Base-by-base conservation (phyloP, 2,113 vertebrate species). In the Corydoras sp. region DNA sequence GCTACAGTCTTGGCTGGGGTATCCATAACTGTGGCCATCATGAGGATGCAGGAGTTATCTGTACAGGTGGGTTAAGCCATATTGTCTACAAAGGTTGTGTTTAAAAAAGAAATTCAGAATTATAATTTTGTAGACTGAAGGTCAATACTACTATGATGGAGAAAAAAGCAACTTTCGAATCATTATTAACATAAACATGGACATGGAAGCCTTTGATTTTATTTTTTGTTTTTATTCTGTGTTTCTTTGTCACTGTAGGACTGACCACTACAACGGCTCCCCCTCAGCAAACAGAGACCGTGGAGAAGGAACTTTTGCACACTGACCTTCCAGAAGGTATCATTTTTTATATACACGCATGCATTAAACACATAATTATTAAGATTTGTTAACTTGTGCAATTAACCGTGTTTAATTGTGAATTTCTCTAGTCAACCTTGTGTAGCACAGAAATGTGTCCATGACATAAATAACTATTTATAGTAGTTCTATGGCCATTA, bases 21-120 rank as follows among this genome's bases (percentile, higher is more conserved):
- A 91, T 92, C 77, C 93, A 99, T 73, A 98, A 99, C 91, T 99
- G 97, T 0, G 93, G 95, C 2, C 97, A 99, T 79, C 95, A 98
- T 0, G 97, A 99, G 83, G 97, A 99, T 0, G 95, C 96, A 0
- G 95, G 95, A 0, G 95, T 91, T 64, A 82, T 92, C 77, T 99
- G 97, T 73, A 61, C 88, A 76, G 93, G 96, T 98, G 30, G 73
- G 64, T 60, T 61, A 24, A 24, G 18, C 18, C 18, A 24, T 24
- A 24, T 24, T 43, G 35, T 43, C 35, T 43, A 43, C 7, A 43
- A 43, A 15, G 32, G 32, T 9, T 30, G 14, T 51, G 6, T 12
- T 59, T 10, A 24, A 43, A 43, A 43, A 2, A 43, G 7, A 5
- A 43, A 43, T 43, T 4, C 7, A 2, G 35, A 43, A 43, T 43